phyloP scores from a whole-genome alignment of 2,888 invertebrate genomes.

The Epicampocera succincta region DNA sequence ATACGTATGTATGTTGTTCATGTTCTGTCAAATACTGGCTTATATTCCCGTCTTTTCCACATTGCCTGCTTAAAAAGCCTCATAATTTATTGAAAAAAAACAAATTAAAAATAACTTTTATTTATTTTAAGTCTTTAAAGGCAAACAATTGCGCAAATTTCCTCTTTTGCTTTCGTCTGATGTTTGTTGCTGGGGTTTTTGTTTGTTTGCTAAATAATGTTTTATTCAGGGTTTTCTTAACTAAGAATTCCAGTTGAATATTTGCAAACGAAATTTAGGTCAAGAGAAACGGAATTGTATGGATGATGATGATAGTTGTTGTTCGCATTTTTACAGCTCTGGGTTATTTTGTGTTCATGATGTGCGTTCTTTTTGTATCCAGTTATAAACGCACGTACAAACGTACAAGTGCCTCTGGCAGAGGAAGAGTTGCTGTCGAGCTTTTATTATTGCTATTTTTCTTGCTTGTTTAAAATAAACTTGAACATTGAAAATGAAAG shows the following conservation, averaged over 20 bases:
- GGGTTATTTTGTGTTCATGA: conserved; percentile 6
- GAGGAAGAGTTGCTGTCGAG: background rate
- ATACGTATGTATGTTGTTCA: background rate
- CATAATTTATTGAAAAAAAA: conserved; percentile 3
- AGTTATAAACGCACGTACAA: conserved; percentile 12
- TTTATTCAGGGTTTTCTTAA: conserved; percentile 41
- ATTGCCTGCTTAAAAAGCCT: background rate
- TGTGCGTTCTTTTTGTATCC: conserved; percentile 10
- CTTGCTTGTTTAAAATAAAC: conserved; percentile 45
- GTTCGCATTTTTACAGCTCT: conserved; percentile 27
- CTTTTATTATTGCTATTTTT: conserved; percentile 7
- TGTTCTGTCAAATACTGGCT: background rate
- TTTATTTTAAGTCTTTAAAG: conserved; percentile 52
- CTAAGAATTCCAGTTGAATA: conserved; percentile 46
- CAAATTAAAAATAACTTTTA: conserved; percentile 21
- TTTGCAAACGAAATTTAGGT: conserved; percentile 59
- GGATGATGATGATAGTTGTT: conserved; percentile 37
- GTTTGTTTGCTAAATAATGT: conserved; percentile 26
- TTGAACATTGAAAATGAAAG: conserved; percentile 28
- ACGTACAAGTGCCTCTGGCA: background rate
- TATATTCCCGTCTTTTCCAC: background rate
- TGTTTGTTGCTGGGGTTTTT: background rate
- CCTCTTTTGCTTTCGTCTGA: background rate
- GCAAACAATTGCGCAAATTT: conserved; percentile 9
- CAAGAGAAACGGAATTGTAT: conserved; percentile 51